Evolutionary conservation across 53 echinoderm and acorn worm genomes (phyloP), one percentile per base, ranked within the genome.

Genomic region (Luidia sarsii): DNA sequence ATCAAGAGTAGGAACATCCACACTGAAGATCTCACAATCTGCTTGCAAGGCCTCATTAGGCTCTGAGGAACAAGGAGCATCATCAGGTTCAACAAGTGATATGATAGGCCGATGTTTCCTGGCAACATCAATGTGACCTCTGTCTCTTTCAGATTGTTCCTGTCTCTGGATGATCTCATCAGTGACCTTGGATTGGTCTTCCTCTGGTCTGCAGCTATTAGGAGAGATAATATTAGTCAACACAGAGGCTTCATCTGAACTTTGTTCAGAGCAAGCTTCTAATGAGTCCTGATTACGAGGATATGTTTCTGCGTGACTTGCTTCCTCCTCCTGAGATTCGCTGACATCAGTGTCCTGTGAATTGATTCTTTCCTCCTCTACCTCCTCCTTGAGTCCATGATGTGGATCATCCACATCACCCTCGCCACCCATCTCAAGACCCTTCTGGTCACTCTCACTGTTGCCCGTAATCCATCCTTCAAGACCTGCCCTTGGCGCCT

Each of bases 381-480:
- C 48, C 23, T 7, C 21, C 18, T 61, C 34, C 0, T 14, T 10
- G 41, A 30, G 59, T 46, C 46, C 59, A 48, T 31, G 29, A 39
- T 28, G 75, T 8, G 33, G 59, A 5, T 15, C 54, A 3, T 3
- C 9, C 23, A 7, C 29, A n/a, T n/a, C n/a, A n/a, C n/a, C n/a
- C n/a, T n/a, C n/a, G n/a, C n/a, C n/a, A 19, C 36, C 36, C 1
- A 15, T n/a, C 6, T 3, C 35, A 29, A 1, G n/a, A 2, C 35
- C 63, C 0, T 0, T 7, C 2, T 8, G 13, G 1, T 23, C 25
- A 11, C 45, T 43, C 38, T 37, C 39, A 6, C 3, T 46, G 31
- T 46, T 61, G 25, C 60, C 60, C 10, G 21, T 32, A 7, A 77
- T 41, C 77, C 77, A 77, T 45, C 48, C 48, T 27, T 77, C 77